Evolutionary conservation across 2,113 vertebrate genomes (phyloP).

Genomic region (Campylomormyrus numenius): DNA sequence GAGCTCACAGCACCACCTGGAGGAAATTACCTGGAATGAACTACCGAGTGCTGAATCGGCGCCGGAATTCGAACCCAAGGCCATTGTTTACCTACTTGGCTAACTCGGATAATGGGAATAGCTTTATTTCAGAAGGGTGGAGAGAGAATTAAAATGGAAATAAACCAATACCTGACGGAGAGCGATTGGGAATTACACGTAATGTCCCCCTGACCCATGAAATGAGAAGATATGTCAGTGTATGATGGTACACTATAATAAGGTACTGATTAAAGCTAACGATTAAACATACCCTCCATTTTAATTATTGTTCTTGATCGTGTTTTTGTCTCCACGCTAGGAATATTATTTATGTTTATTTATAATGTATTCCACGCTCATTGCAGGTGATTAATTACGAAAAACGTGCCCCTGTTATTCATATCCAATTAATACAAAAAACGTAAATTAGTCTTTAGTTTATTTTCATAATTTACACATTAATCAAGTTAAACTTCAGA

Average conservation of each 20-base stretch:
- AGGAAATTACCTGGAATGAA: background rate
- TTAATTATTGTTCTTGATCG: background rate
- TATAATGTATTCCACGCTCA: background rate
- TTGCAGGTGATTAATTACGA: conserved; percentile 9
- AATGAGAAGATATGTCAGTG: background rate
- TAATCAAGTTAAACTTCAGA: background rate
- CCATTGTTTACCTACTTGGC: background rate
- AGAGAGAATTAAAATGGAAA: background rate
- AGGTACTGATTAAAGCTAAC: background rate
- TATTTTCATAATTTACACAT: conserved; percentile 3
- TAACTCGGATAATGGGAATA: background rate
- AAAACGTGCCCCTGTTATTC: background rate
- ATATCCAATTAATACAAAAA: conserved; percentile 7
- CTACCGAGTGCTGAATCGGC: background rate
- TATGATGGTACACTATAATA: background rate
- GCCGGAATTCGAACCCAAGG: background rate
- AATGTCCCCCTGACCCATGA: background rate
- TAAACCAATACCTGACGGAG: background rate
- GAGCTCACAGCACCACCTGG: background rate
- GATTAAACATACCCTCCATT: background rate
- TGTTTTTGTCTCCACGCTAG: background rate
- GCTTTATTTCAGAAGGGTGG: background rate
- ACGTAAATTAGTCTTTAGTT: conserved; percentile 2
- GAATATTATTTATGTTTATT: conserved; percentile 1
- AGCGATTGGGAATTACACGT: background rate